A percentile compares a stretch with the other conserved stretches of the same genome.
phyloP scores from a whole-genome alignment of 2,797 vertebrate genomes.

The Mareca penelope region DNA sequence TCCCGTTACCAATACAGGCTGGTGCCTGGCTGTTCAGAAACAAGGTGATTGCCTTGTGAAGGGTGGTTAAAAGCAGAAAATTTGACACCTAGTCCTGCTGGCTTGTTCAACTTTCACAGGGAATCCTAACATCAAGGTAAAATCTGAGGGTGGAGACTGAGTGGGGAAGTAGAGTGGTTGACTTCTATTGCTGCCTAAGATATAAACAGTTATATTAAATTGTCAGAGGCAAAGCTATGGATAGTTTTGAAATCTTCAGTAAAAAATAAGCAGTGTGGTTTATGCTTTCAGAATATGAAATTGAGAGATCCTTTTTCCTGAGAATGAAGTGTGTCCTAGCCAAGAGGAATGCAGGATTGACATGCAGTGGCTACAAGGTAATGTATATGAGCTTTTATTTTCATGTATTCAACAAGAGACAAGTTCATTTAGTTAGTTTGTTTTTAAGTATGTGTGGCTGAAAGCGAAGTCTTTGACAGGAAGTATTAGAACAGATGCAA shows the following conservation, averaged over 20 bases:
- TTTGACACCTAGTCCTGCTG: background rate
- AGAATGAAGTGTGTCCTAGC: conserved; percentile 96
- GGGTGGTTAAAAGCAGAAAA: background rate
- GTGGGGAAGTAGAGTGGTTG: background rate
- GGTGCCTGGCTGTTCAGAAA: background rate
- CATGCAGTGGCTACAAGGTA: conserved; percentile 95
- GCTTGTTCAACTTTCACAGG: background rate
- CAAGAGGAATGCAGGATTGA: conserved; percentile 92
- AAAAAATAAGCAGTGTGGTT: background rate
- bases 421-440: background rate
- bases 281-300: conserved; percentile 88
- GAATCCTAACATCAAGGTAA: background rate
- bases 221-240: background rate
- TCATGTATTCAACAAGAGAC: background rate
- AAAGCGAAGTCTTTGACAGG: background rate
- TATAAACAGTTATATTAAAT: background rate
- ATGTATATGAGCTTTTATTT: background rate
- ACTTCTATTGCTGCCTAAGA: background rate
- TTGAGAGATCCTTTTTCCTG: conserved; percentile 93
- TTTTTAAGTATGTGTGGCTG: background rate
- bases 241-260: background rate
- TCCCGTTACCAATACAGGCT: background rate
- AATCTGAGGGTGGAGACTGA: background rate
- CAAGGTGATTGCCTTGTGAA: background rate
- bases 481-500: background rate